Evolutionary conservation across 2,113 vertebrate genomes (phyloP).

Genomic region (Gorilla gorilla): DNA sequence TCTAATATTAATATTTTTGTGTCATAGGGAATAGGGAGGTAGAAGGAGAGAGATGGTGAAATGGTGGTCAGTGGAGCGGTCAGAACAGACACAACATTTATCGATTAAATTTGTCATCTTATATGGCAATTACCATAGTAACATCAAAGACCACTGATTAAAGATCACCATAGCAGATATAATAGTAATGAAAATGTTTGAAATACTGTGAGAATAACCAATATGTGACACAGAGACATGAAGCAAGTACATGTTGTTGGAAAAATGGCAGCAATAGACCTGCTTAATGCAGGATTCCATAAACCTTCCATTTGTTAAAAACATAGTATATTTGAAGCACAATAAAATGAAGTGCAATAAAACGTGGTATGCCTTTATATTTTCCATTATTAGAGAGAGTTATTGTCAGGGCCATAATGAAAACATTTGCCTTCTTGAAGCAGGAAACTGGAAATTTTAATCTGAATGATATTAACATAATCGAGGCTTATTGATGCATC

Average conservation of each 20-base stretch:
- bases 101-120: neutral
- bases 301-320: neutral
- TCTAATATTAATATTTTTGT: neutral
- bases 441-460: neutral
- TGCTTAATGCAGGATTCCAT: neutral
- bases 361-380: neutral
- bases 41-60: neutral
- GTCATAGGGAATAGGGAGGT: neutral
- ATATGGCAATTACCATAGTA: neutral
- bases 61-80: neutral
- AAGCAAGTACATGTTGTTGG: neutral
- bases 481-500: neutral
- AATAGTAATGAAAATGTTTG: neutral
- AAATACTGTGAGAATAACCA: neutral
- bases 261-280: neutral
- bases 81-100: neutral
- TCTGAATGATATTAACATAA: neutral
- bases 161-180: neutral
- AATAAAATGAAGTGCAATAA: neutral
- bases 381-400: neutral
- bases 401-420: neutral
- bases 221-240: neutral
- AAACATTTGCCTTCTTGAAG: neutral
- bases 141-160: neutral
- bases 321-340: neutral